Conservation (phyloP, 2,888 invertebrate species). For the Acanthosepion esculentum region DNA sequence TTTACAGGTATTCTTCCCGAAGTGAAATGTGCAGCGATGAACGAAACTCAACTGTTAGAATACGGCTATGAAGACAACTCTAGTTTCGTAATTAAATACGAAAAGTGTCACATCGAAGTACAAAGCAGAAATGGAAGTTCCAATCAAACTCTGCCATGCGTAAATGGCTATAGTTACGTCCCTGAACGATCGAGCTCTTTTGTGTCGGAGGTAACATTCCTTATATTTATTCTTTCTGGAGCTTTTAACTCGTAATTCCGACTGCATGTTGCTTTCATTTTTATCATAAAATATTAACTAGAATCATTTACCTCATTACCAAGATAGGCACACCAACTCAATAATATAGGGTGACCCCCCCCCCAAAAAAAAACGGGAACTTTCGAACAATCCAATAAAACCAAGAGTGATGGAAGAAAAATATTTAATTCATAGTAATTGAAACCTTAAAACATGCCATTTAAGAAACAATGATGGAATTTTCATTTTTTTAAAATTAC, state of each 20-base stretch:
- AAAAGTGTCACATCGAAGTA: neutral
- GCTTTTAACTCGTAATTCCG: neutral
- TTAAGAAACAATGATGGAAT: too few relatives aligned
- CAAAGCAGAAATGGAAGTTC: neutral
- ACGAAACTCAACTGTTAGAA: neutral
- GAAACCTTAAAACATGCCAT: too few relatives aligned
- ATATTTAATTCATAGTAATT: too few relatives aligned
- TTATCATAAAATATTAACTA: too few relatives aligned
- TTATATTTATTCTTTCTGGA: neutral
- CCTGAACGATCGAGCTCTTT: neutral
- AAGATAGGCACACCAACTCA: too few relatives aligned
- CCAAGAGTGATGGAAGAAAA: too few relatives aligned
- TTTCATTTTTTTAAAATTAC: too few relatives aligned
- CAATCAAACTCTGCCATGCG: neutral
- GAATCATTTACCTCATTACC: too few relatives aligned
- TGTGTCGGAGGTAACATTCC: neutral
- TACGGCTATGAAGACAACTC: neutral
- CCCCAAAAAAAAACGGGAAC: too few relatives aligned
- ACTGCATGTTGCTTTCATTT: too few relatives aligned
- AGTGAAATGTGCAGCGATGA: neutral
- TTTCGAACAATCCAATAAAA: too few relatives aligned
- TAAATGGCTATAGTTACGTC: neutral
- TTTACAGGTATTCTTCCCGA: neutral
- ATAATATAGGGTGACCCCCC: too few relatives aligned
- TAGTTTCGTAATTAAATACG: neutral